Evolutionary conservation across 2,888 invertebrate genomes (phyloP).

Genomic region (Tiliacea citrago): DNA sequence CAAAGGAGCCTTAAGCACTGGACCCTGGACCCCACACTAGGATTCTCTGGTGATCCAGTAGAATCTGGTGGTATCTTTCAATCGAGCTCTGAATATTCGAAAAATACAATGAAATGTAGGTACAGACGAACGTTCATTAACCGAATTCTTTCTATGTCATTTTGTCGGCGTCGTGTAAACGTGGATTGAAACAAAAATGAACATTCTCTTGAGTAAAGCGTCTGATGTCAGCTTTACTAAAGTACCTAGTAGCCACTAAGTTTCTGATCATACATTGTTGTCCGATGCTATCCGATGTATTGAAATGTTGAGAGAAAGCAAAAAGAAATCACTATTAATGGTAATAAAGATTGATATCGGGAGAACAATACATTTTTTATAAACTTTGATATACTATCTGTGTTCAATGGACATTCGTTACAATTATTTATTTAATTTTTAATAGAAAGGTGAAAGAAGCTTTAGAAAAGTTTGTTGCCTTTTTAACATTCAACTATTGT

Average conservation of each 20-base stretch:
- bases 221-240: slow-evolving; percentile 1
- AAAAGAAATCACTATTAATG: slow-evolving; percentile 50
- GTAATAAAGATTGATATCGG: slow-evolving; percentile 57
- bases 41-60: no score
- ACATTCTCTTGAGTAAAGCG: not conserved
- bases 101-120: not conserved
- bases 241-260: slow-evolving; percentile 7
- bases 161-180: not conserved
- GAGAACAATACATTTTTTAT: slow-evolving; percentile 37
- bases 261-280: slow-evolving; percentile 40
- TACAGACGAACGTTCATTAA: not conserved
- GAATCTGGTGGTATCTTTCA: not conserved
- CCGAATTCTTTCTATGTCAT: not conserved
- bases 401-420: slow-evolving; percentile 18
- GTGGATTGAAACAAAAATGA: not conserved
- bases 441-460: slow-evolving; percentile 10
- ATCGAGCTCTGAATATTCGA: not conserved
- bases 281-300: slow-evolving; percentile 54
- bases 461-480: not conserved
- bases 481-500: not conserved
- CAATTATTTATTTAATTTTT: slow-evolving; percentile 33
- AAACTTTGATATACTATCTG: slow-evolving; percentile 5
- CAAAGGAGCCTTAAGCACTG: no score
- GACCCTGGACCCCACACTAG: no score
- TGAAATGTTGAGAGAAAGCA: slow-evolving; percentile 63